phyloP scores from a whole-genome alignment of 1,140 invertebrate genomes.

The Drosophila persimilis region DNA sequence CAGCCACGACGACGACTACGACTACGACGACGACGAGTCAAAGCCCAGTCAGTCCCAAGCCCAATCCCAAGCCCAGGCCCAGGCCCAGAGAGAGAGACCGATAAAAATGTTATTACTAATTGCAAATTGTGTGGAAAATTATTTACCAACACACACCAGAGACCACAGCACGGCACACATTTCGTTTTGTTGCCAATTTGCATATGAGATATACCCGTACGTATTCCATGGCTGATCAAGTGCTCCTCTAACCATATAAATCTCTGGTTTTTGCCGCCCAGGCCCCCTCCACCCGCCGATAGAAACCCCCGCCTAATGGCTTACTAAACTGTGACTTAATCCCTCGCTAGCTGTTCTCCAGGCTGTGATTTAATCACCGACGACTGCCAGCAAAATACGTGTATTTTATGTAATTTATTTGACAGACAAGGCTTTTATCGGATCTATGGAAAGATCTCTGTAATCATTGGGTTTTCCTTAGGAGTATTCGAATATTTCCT shows the following conservation, averaged over 20 bases:
- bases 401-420: too few relatives aligned
- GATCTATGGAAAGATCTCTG: too few relatives aligned
- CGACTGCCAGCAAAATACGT: too few relatives aligned
- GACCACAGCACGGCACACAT: background rate
- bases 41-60: constrained; percentile 5
- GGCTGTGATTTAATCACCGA: constrained; percentile 4
- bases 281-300: background rate
- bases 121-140: constrained; percentile 79
- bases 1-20: constrained; percentile 5
- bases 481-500: too few relatives aligned
- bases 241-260: constrained; percentile 1
- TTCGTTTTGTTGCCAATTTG: constrained; percentile 51
- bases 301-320: constrained; percentile 2
- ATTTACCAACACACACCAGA: constrained; percentile 48
- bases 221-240: background rate
- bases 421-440: too few relatives aligned
- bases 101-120: constrained; percentile 72
- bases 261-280: too few relatives aligned
- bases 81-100: constrained; percentile 5
- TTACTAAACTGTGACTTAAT: constrained; percentile 19
- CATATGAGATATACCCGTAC: constrained; percentile 38
- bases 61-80: constrained; percentile 8
- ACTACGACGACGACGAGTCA: constrained; percentile 2
- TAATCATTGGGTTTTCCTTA: too few relatives aligned
- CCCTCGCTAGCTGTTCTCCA: background rate